A percentile compares a stretch with the other conserved stretches of the same genome.
phyloP scores from a whole-genome alignment of 2,888 invertebrate genomes.

The Torymus texanus region DNA sequence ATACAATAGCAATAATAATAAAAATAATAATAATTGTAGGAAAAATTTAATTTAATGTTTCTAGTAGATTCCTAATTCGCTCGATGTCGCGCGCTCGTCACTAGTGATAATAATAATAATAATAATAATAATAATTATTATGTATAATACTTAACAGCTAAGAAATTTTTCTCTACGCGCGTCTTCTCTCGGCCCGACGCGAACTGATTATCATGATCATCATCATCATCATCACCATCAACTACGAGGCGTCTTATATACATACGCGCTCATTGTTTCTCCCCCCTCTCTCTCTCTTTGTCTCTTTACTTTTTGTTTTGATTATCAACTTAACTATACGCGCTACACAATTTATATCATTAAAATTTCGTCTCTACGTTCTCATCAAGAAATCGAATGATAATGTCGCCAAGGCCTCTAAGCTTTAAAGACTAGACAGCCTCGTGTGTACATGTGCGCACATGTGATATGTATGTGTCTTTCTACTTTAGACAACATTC shows the following conservation, averaged over 20 bases:
- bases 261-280: background rate
- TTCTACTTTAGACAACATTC: slow-evolving; percentile 49
- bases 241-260: slow-evolving; percentile 8
- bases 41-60: slow-evolving; percentile 50
- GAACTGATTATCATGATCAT: slow-evolving; percentile 32
- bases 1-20: slow-evolving; percentile 64
- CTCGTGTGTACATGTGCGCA: slow-evolving; percentile 61
- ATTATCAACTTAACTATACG: background rate
- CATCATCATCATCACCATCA: slow-evolving; percentile 15
- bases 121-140: background rate
- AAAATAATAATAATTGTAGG: slow-evolving; percentile 50
- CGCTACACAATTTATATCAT: background rate
- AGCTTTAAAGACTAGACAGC: slow-evolving; percentile 72
- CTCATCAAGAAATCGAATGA: slow-evolving; percentile 53
- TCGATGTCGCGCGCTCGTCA: slow-evolving; percentile 28
- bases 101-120: background rate
- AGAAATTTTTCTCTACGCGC: slow-evolving; percentile 50
- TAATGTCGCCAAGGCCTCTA: slow-evolving; percentile 68
- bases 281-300: slow-evolving; percentile 29
- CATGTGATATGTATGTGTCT: slow-evolving; percentile 31
- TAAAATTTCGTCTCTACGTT: slow-evolving; percentile 36
- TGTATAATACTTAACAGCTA: slow-evolving; percentile 52
- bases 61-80: slow-evolving; percentile 46
- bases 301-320: slow-evolving; percentile 24
- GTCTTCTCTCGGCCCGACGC: slow-evolving; percentile 11